Conservation (phyloP, 2,797 vertebrate species). For the Sebastolobus altivelis region DNA sequence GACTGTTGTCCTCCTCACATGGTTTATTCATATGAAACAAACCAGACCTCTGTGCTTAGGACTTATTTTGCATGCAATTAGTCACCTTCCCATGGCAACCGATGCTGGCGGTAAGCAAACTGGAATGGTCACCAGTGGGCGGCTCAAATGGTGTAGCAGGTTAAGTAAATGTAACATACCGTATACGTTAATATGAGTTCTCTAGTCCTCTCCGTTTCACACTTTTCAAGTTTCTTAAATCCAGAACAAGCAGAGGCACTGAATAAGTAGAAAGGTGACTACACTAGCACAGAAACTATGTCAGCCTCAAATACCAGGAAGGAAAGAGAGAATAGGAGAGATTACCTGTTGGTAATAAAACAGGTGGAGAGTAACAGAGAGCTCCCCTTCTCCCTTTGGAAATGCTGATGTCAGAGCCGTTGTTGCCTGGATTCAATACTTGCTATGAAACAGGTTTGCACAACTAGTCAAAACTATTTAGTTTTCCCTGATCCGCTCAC, state of each 20-base stretch:
- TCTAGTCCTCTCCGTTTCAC: background rate
- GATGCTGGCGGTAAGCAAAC: conserved; percentile 13
- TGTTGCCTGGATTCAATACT: conserved; percentile 4
- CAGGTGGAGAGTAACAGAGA: conserved; percentile 6
- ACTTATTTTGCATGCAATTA: conserved; percentile 50
- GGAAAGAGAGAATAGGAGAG: background rate
- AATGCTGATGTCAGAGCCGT: conserved; percentile 8
- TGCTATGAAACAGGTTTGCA: background rate
- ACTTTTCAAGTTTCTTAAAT: background rate
- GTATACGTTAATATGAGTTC: background rate
- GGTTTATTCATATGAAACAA: conserved; percentile 53
- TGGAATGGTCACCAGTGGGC: conserved; percentile 29
- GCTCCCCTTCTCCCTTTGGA: conserved; percentile 1
- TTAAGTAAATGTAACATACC: background rate
- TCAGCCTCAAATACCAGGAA: background rate
- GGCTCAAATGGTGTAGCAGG: conserved; percentile 18
- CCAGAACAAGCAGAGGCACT: conserved; percentile 1
- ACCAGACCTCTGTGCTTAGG: conserved; percentile 30
- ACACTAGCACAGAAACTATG: background rate
- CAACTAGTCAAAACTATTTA: background rate
- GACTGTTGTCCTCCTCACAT: conserved; percentile 13
- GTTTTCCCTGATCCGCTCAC: background rate
- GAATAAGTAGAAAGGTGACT: background rate
- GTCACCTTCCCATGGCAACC: conserved; percentile 53
- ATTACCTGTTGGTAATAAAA: background rate